These are phyloP conservation scores for Parasteatoda tepidariorum DNA, from an alignment of 1,140 invertebrate genomes.

Conservation along the genomic window DNA sequence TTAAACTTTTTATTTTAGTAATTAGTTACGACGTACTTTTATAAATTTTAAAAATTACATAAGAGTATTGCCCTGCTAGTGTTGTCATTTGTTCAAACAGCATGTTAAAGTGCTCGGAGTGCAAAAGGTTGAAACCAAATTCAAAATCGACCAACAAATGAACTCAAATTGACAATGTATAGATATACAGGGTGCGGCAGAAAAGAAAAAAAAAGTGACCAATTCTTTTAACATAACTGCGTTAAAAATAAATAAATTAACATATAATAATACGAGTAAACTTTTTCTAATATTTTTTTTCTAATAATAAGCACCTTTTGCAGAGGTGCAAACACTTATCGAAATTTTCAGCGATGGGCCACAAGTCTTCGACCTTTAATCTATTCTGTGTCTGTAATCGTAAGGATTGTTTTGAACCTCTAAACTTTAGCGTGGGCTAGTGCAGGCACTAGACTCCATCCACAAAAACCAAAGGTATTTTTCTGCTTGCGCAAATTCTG, in stretches of 20 bases:
- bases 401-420: background rate
- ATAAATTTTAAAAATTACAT: too few relatives aligned
- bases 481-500: background rate
- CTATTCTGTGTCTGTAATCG: background rate
- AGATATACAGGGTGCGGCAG: background rate
- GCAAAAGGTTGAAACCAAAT: too few relatives aligned
- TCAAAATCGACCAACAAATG: too few relatives aligned
- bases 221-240: background rate
- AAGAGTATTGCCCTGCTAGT: too few relatives aligned
- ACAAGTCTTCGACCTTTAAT: background rate
- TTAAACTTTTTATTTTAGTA: too few relatives aligned
- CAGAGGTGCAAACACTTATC: background rate
- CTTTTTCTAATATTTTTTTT: background rate
- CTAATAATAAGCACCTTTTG: background rate
- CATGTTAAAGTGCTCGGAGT: too few relatives aligned
- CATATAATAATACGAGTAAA: background rate
- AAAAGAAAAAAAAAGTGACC: background rate
- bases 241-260: background rate
- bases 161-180: background rate
- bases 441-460: background rate
- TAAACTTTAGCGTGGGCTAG: background rate
- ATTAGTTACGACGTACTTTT: too few relatives aligned
- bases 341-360: background rate
- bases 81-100: too few relatives aligned
- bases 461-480: background rate